These are phyloP conservation scores for Zaprionus obscuricornis DNA, from an alignment of 2,888 invertebrate species.

Conservation along the genomic window DNA sequence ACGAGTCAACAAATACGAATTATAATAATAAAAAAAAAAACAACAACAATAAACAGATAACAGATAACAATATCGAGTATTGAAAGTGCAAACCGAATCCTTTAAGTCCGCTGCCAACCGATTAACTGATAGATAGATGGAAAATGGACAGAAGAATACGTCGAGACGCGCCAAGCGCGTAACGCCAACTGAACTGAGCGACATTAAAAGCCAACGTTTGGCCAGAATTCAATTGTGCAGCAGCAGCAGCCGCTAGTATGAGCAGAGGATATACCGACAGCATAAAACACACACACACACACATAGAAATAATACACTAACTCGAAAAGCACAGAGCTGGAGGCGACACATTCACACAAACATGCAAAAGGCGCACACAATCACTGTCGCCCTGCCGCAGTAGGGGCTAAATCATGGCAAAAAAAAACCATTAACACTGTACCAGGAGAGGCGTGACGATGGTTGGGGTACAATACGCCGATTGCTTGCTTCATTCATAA, in stretches of 20 bases:
- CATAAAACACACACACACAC: conserved; percentile 41
- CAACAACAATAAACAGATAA: conserved; percentile 37
- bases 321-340: conserved; percentile 1
- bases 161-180: conserved; percentile 81
- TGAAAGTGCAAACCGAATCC: conserved; percentile 22
- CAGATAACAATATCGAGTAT: no score
- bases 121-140: conserved; percentile 26
- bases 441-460: background rate
- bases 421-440: conserved; percentile 68
- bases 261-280: conserved; percentile 61
- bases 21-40: conserved; percentile 26
- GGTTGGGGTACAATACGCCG: no score
- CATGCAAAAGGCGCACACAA: conserved; percentile 76
- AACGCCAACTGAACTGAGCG: conserved; percentile 79
- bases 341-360: conserved; percentile 41
- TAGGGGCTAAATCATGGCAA: conserved; percentile 45
- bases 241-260: conserved; percentile 39
- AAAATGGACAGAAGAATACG: conserved; percentile 46
- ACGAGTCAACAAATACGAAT: conserved; percentile 11
- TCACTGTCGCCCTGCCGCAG: conserved; percentile 50
- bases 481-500: conserved; percentile 72
- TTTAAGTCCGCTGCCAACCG: conserved; percentile 37
- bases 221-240: conserved; percentile 70
- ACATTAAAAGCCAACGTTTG: conserved; percentile 55
- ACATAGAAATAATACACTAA: conserved; percentile 5